Evolutionary conservation across 2,797 vertebrate genomes (phyloP).

Genomic region (Erethizon dorsatum): DNA sequence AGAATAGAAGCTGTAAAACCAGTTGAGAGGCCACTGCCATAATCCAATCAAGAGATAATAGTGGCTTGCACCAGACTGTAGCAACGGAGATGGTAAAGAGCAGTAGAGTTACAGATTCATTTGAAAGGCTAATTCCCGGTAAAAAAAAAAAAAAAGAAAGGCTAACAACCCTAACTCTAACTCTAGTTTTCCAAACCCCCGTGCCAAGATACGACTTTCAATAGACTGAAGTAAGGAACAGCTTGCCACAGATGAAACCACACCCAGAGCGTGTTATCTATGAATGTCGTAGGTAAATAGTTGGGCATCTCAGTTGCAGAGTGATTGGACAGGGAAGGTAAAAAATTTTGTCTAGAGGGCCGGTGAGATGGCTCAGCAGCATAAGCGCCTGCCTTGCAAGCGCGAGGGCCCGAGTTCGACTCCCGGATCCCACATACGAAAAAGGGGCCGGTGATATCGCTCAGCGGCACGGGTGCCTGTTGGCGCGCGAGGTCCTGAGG

Average conservation of each 20-base stretch:
- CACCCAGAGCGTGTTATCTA: background rate
- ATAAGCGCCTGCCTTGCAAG: too few species aligned
- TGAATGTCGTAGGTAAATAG: background rate
- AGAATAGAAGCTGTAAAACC: constrained; percentile 41
- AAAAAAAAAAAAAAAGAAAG: background rate
- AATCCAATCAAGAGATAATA: background rate
- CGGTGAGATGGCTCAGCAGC: too few species aligned
- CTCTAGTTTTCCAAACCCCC: constrained; percentile 9
- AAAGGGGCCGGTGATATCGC: too few species aligned
- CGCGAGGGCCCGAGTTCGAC: too few species aligned
- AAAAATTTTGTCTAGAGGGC: constrained; percentile 1
- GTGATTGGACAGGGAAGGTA: background rate
- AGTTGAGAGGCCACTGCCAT: background rate
- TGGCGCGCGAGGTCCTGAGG: too few species aligned
- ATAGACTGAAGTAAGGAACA: background rate
- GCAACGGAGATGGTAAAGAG: background rate
- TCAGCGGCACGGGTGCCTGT: too few species aligned
- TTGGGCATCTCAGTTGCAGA: background rate
- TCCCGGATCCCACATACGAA: too few species aligned
- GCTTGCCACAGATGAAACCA: background rate
- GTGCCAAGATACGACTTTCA: background rate
- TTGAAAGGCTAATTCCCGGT: background rate
- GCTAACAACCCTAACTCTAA: background rate
- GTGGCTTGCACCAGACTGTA: background rate
- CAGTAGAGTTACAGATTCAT: background rate